These are phyloP conservation scores for Triplophysa yarkandensis DNA, from an alignment of 2,797 vertebrate species.

Conservation along the genomic window DNA sequence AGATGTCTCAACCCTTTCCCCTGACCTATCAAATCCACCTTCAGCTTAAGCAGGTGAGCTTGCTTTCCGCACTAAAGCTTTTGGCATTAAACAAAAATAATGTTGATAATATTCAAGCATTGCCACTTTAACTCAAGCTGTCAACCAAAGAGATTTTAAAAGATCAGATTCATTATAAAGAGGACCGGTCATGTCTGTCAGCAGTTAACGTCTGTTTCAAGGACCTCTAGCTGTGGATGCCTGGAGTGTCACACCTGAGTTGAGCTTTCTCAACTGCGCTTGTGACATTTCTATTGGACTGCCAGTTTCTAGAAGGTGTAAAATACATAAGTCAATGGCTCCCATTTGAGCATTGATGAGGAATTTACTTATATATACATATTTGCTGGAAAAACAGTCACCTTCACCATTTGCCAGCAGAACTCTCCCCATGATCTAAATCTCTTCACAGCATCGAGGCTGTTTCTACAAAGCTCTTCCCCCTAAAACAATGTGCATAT, in stretches of 20 bases:
- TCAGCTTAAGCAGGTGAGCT: conserved; percentile 1
- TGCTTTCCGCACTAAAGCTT: neutral
- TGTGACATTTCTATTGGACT: conserved; percentile 62
- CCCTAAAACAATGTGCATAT: conserved; percentile 12
- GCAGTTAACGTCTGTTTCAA: conserved; percentile 24
- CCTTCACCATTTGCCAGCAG: conserved; percentile 29
- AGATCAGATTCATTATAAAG: conserved; percentile 18
- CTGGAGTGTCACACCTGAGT: conserved; percentile 75
- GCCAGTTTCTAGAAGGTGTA: conserved; percentile 56
- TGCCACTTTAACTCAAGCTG: conserved; percentile 23
- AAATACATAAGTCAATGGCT: conserved; percentile 40
- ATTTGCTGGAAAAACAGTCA: conserved; percentile 29
- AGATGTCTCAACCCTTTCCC: conserved; percentile 20
- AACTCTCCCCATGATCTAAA: neutral
- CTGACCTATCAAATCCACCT: conserved; percentile 10
- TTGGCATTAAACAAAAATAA: neutral
- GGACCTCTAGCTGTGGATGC: conserved; percentile 58
- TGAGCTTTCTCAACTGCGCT: conserved; percentile 67
- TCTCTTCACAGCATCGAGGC: neutral
- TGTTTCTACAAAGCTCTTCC: conserved; percentile 1
- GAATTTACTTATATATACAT: conserved; percentile 50
- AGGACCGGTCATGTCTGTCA: conserved; percentile 27
- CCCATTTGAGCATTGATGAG: conserved; percentile 45
- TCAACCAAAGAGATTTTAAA: neutral
- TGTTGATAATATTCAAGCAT: neutral